Evolutionary conservation across 2,797 vertebrate genomes (phyloP), one percentile per base, ranked within the genome.

Genomic region (Epinephelus awoara): DNA sequence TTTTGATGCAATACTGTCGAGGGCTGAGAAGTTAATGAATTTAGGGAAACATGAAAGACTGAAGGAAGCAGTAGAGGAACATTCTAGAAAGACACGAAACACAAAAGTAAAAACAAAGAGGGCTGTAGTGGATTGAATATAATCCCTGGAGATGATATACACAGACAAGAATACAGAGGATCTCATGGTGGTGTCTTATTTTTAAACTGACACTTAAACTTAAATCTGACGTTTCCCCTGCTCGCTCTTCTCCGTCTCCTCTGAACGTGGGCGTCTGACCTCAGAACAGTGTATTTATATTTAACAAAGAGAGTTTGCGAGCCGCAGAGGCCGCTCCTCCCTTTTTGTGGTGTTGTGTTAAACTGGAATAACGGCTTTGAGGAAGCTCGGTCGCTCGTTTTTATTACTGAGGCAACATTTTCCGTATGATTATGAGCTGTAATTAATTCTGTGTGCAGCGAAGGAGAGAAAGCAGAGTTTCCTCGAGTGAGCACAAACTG

Each of bases 381-480:
- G 67, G 75, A 88, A 63, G 80, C 73, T 47, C 68, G 52, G 64
- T 57, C 13, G 61, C 68, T 59, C 25, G 4, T 40, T 79, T 55
- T 85, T 67, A 79, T 71, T 63, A 83, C 83, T 68, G 75, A 81
- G 77, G 80, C 85, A 79, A 82, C 50, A 69, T 79, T 83, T 87
- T 85, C 77, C 72, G 0, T 69, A 29, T 27, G 64, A 80, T 79
- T 78, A 76, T 68, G 69, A 80, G 75, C 75, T 52, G 49, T 71
- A 70, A 59, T 79, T 81, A 78, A 80, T 80, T 75, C 70, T 54
- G 57, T 15, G 38, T 18, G 61, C 38, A 29, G 63, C 10, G 51
- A 74, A 51, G 68, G 46, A 72, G 64, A 57, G 55, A 80, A 70
- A 55, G 74, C 25, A 13, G 40, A 72, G 70, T 58, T 85, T 80